A percentile compares a stretch with the other conserved stretches of the same genome.
Evolutionary conservation across 2,797 vertebrate species (phyloP).

Genomic region (Argyrosomus regius): DNA sequence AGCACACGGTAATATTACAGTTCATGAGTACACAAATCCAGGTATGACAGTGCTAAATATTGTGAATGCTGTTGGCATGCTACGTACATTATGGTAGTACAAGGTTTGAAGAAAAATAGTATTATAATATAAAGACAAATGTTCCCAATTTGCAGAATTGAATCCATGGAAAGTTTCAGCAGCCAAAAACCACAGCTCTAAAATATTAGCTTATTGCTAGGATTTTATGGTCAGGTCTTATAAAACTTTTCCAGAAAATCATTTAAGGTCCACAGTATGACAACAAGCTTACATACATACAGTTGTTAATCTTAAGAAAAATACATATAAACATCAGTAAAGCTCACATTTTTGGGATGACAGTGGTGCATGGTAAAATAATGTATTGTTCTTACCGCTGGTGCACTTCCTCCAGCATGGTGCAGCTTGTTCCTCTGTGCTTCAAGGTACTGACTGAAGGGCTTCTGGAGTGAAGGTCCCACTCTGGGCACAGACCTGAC

Average conservation of each 20-base stretch:
- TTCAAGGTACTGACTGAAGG: conserved; percentile 97
- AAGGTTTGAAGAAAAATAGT: neutral
- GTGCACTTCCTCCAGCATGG: conserved; percentile 85
- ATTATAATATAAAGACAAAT: neutral
- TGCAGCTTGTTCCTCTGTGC: conserved; percentile 97
- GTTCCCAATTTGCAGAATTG: neutral
- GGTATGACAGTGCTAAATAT: neutral
- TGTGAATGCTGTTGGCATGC: neutral
- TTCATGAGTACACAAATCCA: neutral
- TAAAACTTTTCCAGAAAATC: neutral
- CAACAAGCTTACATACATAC: neutral
- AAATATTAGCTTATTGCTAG: neutral
- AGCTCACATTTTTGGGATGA: neutral
- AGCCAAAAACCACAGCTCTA: neutral
- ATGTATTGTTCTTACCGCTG: conserved; percentile 88
- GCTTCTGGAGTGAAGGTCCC: conserved; percentile 96
- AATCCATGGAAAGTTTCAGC: neutral
- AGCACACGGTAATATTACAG: neutral
- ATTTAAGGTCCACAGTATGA: neutral
- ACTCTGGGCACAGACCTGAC: conserved; percentile 92
- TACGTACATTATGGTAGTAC: neutral
- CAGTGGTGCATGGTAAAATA: neutral
- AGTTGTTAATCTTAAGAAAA: neutral
- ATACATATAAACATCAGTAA: neutral
- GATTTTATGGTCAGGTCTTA: neutral